Percentiles rank a stretch among this genome's conserved stretches.
These are phyloP conservation scores for Euphonia xanthogaster DNA, from an alignment of 2,797 vertebrate species.

Conservation along the genomic window DNA sequence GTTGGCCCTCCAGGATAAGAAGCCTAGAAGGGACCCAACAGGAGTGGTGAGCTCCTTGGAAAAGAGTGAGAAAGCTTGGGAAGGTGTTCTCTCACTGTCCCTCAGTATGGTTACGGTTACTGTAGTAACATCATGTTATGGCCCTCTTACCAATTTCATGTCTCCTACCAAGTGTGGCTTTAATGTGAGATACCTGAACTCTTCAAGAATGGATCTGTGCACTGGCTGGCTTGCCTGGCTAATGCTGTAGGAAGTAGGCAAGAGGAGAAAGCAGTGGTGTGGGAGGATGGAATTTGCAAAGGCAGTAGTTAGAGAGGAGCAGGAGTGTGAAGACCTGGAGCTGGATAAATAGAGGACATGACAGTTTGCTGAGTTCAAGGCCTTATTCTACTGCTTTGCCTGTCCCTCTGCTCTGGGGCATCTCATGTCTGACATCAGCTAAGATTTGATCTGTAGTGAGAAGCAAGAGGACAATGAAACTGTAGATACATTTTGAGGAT, in stretches of 20 bases:
- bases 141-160: neutral
- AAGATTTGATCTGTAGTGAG: neutral
- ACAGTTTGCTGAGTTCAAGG: neutral
- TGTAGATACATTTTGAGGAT: neutral
- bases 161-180: neutral
- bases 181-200: neutral
- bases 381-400: neutral
- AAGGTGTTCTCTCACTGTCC: neutral
- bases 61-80: neutral
- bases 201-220: neutral
- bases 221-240: neutral
- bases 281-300: neutral
- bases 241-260: neutral
- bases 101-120: neutral
- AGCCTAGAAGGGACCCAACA: neutral
- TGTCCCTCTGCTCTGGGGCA: neutral
- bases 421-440: neutral
- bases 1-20: neutral
- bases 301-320: neutral
- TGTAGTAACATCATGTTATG: fast-evolving
- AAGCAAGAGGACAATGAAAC: neutral
- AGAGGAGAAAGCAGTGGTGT: neutral
- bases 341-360: neutral
- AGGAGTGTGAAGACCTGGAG: neutral
- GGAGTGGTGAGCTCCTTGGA: neutral